Evolutionary conservation across 1,140 invertebrate genomes (phyloP).

Genomic region (Drosophila nannoptera): DNA sequence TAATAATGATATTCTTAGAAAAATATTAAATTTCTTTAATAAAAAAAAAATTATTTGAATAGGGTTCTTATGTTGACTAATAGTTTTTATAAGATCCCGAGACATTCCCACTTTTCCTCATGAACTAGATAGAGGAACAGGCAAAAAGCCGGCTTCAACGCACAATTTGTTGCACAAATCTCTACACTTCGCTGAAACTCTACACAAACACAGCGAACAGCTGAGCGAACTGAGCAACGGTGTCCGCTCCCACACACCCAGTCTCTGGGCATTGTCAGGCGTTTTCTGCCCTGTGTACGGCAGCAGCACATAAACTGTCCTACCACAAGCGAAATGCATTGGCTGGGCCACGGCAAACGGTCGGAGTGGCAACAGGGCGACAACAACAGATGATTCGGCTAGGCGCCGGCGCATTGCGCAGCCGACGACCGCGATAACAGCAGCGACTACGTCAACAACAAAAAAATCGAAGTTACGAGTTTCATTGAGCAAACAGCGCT

Average conservation of each 20-base stretch:
- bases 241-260: constrained; percentile 12
- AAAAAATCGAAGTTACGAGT: constrained; percentile 66
- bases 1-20: no score
- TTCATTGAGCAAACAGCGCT: constrained; percentile 68
- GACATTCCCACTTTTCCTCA: neutral
- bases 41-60: no score
- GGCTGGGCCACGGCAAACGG: constrained; percentile 48
- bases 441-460: constrained; percentile 52
- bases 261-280: neutral
- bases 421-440: constrained; percentile 20
- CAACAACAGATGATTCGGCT: constrained; percentile 69
- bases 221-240: constrained; percentile 43
- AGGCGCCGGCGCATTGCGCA: constrained; percentile 41
- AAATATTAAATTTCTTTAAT: no score
- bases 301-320: constrained; percentile 48
- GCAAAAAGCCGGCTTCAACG: constrained; percentile 56
- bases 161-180: constrained; percentile 63
- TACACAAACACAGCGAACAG: constrained; percentile 50
- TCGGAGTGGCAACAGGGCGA: constrained; percentile 21
- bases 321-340: constrained; percentile 76
- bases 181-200: constrained; percentile 47
- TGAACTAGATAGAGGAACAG: neutral
- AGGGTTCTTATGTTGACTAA: no score
- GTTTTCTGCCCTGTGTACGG: constrained; percentile 2
- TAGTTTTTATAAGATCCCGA: neutral